These are phyloP conservation scores for Cephus cinctus DNA, from an alignment of 1,140 invertebrate genomes.

Conservation along the genomic window DNA sequence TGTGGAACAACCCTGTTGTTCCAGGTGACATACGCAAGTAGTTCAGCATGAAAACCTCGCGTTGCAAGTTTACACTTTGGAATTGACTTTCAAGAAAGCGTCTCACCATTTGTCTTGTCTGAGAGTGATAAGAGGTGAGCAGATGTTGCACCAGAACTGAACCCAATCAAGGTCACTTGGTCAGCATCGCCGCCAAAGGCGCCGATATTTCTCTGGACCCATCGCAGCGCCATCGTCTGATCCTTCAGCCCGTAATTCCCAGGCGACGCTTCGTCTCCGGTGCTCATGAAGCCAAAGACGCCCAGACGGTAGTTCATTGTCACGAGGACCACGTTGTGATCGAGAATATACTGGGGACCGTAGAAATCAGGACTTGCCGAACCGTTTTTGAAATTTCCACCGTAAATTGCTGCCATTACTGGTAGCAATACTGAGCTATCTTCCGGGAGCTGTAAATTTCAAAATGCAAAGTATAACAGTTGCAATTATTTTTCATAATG, in stretches of 20 bases:
- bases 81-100: not conserved
- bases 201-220: constrained; percentile 47
- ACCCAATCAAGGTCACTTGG: constrained; percentile 34
- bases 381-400: constrained; percentile 53
- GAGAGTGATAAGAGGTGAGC: constrained; percentile 56
- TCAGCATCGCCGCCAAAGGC: constrained; percentile 42
- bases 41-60: not conserved
- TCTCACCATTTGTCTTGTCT: constrained; percentile 40
- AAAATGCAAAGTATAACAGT: too few species aligned
- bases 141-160: constrained; percentile 29
- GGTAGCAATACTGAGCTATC: constrained; percentile 27
- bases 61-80: not conserved
- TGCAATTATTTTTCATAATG: not conserved
- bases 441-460: too few species aligned
- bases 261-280: constrained; percentile 35
- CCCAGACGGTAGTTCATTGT: constrained; percentile 61
- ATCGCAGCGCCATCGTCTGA: constrained; percentile 51
- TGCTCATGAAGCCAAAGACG: constrained; percentile 59
- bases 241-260: constrained; percentile 57
- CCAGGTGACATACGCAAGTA: not conserved
- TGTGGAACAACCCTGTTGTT: constrained; percentile 57
- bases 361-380: constrained; percentile 29
- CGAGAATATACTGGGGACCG: constrained; percentile 58
- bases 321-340: constrained; percentile 59
- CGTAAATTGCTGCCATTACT: constrained; percentile 57